Conservation (phyloP, 1,140 invertebrate species). For the Papilio dardanus region DNA sequence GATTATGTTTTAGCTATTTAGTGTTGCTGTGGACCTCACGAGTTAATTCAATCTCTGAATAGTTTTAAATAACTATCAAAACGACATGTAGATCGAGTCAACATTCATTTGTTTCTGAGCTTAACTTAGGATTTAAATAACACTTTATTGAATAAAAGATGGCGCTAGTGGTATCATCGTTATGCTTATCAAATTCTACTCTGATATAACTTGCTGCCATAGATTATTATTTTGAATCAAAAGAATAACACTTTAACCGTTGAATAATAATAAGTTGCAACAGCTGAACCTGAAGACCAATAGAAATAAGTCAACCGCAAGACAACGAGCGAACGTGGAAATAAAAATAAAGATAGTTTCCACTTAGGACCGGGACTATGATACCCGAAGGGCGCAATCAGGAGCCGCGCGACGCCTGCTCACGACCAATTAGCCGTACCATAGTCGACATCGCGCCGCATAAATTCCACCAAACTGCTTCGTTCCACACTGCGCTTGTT, state of each 20-base stretch:
- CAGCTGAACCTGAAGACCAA: neutral
- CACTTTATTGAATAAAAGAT: neutral
- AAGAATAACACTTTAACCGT: too few species aligned
- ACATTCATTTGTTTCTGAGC: neutral
- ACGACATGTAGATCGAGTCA: slow-evolving; percentile 16
- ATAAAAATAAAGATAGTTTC: slow-evolving; percentile 35
- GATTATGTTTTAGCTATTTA: too few species aligned
- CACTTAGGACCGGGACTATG: slow-evolving; percentile 28
- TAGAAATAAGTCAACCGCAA: slow-evolving; percentile 31
- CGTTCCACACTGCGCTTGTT: slow-evolving; percentile 44
- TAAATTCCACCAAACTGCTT: slow-evolving; percentile 68
- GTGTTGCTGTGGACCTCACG: too few species aligned
- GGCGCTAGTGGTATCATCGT: slow-evolving; percentile 22
- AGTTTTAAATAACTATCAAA: too few species aligned
- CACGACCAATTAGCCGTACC: slow-evolving; percentile 67
- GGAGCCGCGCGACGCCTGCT: slow-evolving; percentile 56
- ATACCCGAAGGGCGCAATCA: slow-evolving; percentile 53
- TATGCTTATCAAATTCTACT: too few species aligned
- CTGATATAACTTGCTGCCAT: neutral
- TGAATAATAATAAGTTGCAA: too few species aligned
- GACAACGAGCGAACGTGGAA: neutral
- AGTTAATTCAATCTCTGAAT: too few species aligned
- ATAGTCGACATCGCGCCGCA: slow-evolving; percentile 51
- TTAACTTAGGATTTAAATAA: neutral
- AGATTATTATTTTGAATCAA: too few species aligned